phyloP scores from a whole-genome alignment of 1,140 invertebrate species.

The Matsumurasca onukii region DNA sequence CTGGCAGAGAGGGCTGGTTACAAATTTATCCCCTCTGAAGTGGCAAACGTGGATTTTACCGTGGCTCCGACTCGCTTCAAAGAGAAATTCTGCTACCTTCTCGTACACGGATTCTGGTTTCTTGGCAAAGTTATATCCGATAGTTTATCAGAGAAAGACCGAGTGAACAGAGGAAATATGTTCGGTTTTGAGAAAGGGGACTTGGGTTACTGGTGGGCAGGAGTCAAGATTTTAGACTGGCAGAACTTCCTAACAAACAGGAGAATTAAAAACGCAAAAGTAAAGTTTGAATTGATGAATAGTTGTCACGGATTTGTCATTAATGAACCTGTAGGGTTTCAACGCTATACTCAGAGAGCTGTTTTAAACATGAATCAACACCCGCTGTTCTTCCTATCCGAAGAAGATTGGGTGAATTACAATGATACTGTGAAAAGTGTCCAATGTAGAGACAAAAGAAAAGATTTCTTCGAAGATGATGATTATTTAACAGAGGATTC shows the following conservation, averaged over 20 bases:
- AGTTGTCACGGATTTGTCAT: slow-evolving; percentile 4
- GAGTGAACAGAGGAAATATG: slow-evolving; percentile 33
- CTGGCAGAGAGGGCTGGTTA: slow-evolving; percentile 31
- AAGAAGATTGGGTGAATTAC: slow-evolving; percentile 28
- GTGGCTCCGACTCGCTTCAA: slow-evolving; percentile 23
- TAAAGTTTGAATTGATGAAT: no score
- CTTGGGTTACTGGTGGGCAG: slow-evolving; percentile 37
- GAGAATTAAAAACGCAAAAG: no score
- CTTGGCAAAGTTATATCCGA: slow-evolving; percentile 32
- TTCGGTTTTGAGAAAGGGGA: slow-evolving; percentile 34
- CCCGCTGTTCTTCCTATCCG: slow-evolving; percentile 28
- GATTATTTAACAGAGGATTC: neutral
- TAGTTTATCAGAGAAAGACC: slow-evolving; percentile 30
- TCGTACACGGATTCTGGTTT: slow-evolving; percentile 34
- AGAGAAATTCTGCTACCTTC: slow-evolving; percentile 27
- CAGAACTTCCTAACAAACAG: slow-evolving; percentile 16
- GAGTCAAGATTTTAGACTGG: slow-evolving; percentile 36
- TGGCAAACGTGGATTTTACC: slow-evolving; percentile 5
- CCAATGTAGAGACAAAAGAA: no score
- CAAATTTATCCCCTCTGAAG: slow-evolving; percentile 26
- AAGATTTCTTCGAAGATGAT: no score
- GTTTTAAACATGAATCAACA: slow-evolving; percentile 22
- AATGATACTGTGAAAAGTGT: slow-evolving; percentile 24
- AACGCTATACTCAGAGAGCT: slow-evolving; percentile 1
- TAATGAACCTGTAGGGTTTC: neutral